These are phyloP conservation scores for Poecilia picta DNA, from an alignment of 2,797 vertebrate species.

Conservation along the genomic window DNA sequence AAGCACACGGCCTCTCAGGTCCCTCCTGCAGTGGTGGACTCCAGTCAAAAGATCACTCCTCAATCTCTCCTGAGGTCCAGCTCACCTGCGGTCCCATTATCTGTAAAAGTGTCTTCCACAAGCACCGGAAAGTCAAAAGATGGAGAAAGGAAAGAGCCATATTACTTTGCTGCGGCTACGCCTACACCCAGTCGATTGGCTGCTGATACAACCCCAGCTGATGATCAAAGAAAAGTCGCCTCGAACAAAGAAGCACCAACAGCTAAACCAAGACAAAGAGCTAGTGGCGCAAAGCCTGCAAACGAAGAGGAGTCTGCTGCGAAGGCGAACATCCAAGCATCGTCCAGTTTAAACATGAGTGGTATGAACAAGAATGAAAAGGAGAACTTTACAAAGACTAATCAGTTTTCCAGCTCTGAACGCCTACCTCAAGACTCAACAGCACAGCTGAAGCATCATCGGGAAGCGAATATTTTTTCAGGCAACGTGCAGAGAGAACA, in stretches of 20 bases:
- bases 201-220: conserved; percentile 15
- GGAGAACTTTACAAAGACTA: conserved; percentile 41
- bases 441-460: conserved; percentile 46
- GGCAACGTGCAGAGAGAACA: conserved; percentile 25
- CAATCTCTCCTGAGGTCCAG: conserved; percentile 36
- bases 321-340: conserved; percentile 10
- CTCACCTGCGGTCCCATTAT: conserved; percentile 24
- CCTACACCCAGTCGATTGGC: conserved; percentile 37
- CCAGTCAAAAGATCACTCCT: conserved; percentile 19
- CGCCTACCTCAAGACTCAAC: conserved; percentile 62
- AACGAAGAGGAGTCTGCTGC: conserved; percentile 36
- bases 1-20: conserved; percentile 32
- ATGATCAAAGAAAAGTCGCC: conserved; percentile 25
- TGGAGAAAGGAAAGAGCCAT: conserved; percentile 36
- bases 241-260: conserved; percentile 56
- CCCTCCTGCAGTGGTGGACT: conserved; percentile 27
- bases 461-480: conserved; percentile 49
- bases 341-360: conserved; percentile 23
- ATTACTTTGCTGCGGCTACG: conserved; percentile 17
- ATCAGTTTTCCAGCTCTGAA: conserved; percentile 66
- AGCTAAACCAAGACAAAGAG: conserved; percentile 76
- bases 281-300: conserved; percentile 45
- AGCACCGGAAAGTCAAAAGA: conserved; percentile 23
- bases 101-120: conserved; percentile 13
- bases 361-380: conserved; percentile 23